phyloP scores from a whole-genome alignment of 2,113 vertebrate species.

The Malurus cyaneus region DNA sequence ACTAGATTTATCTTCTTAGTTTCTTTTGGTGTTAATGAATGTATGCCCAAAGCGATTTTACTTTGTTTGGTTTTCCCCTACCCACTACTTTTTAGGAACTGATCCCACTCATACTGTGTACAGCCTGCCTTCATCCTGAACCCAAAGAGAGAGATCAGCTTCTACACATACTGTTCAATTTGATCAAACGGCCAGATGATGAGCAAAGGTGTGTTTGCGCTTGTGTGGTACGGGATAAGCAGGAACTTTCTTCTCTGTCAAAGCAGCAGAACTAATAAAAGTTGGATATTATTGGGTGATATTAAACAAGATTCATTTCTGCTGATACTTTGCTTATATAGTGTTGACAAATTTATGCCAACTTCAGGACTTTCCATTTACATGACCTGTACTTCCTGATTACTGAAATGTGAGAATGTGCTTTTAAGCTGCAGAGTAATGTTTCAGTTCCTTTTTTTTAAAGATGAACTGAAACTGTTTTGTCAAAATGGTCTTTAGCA shows the following conservation, averaged over 20 bases:
- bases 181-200: constrained; percentile 98
- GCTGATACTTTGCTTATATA: background rate
- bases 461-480: background rate
- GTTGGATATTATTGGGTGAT: background rate
- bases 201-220: constrained; percentile 86
- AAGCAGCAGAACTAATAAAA: background rate
- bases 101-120: constrained; percentile 96
- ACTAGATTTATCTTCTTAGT: background rate
- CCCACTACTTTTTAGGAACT: constrained; percentile 80
- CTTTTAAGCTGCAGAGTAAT: background rate
- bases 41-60: constrained; percentile 35
- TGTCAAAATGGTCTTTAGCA: background rate
- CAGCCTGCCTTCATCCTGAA: constrained; percentile 95
- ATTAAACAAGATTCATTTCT: background rate
- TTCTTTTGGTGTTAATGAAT: constrained; percentile 18
- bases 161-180: constrained; percentile 97
- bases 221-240: background rate
- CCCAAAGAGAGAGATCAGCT: constrained; percentile 98
- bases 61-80: constrained; percentile 58
- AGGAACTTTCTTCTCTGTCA: background rate
- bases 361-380: background rate
- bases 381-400: background rate
- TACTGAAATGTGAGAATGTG: background rate
- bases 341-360: background rate
- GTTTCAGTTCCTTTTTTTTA: background rate